Conservation (phyloP, 1,140 invertebrate genomes). For the Trichogramma pretiosum region DNA sequence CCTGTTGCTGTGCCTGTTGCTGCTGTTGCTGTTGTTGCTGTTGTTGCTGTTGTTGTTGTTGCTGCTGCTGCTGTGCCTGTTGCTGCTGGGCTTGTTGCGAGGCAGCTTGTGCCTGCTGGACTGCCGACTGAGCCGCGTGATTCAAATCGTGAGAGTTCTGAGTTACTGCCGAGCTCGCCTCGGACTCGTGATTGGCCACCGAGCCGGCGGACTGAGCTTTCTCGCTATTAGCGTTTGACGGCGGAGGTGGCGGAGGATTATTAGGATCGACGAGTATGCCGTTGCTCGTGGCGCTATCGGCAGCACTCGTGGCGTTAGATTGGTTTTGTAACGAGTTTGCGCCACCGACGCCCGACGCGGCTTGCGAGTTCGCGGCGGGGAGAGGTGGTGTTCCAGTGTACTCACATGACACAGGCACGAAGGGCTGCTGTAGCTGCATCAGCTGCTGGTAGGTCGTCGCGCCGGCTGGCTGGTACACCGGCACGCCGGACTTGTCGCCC, state of each 20-base stretch:
- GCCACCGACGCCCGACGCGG: slow-evolving; percentile 40
- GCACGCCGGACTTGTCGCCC: slow-evolving; percentile 88
- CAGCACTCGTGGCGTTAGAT: slow-evolving; percentile 25
- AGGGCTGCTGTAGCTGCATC: slow-evolving; percentile 90
- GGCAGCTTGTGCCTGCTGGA: slow-evolving; percentile 24
- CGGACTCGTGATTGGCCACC: slow-evolving; percentile 16
- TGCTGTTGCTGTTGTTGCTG: slow-evolving; percentile 5
- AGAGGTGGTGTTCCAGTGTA: slow-evolving; percentile 64
- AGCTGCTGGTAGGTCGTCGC: slow-evolving; percentile 88
- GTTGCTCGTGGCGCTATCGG: slow-evolving; percentile 36
- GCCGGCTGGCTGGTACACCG: slow-evolving; percentile 81
- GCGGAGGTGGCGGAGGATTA: slow-evolving; percentile 42
- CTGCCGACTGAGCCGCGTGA: slow-evolving; percentile 31
- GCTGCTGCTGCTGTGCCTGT: slow-evolving; percentile 8
- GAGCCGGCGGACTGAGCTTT: background rate
- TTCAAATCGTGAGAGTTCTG: slow-evolving; percentile 46
- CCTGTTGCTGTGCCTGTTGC: slow-evolving; percentile 7
- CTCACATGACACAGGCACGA: slow-evolving; percentile 88
- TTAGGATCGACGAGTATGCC: slow-evolving; percentile 50
- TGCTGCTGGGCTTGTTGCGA: slow-evolving; percentile 7
- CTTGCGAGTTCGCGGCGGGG: slow-evolving; percentile 48
- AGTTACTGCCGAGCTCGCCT: slow-evolving; percentile 30
- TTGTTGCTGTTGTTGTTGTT: slow-evolving; percentile 23
- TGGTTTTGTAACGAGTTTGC: slow-evolving; percentile 37
- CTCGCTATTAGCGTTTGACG: slow-evolving; percentile 18